Percentiles rank a stretch among this genome's conserved stretches.
Evolutionary conservation across 2,888 invertebrate species (phyloP).

Genomic region (Cephus pygmeus): DNA sequence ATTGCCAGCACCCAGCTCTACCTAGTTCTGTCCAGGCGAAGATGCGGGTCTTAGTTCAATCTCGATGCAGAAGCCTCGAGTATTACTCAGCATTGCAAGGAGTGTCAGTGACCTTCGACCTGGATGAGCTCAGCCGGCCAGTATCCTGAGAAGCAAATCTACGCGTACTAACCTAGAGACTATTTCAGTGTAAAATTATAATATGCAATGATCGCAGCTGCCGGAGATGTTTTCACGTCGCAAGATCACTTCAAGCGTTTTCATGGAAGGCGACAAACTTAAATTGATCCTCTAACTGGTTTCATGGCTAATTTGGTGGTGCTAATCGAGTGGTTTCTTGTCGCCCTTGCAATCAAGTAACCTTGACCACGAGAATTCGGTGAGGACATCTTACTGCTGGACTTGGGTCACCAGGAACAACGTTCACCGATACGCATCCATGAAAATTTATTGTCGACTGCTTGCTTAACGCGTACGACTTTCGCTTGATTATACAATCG

Average conservation of each 20-base stretch:
- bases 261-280: not conserved
- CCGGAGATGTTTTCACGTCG: not conserved
- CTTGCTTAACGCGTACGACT: not conserved
- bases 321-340: not conserved
- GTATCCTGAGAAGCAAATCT: not conserved
- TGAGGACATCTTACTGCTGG: not conserved
- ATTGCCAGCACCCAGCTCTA: slow-evolving; percentile 47
- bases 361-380: not conserved
- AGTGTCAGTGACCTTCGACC: not conserved
- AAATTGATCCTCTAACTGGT: not conserved
- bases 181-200: not conserved
- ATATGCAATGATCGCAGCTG: not conserved
- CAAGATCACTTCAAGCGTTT: not conserved
- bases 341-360: not conserved
- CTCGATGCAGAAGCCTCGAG: not conserved
- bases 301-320: not conserved
- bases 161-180: not conserved
- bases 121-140: not conserved
- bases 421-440: not conserved
- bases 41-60: not conserved
- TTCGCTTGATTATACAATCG: not conserved
- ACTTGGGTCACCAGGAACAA: not conserved
- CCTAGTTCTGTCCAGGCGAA: slow-evolving; percentile 30
- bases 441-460: not conserved
- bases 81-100: not conserved